Evolutionary conservation across 1,140 invertebrate species (phyloP), one percentile per base, ranked within the genome.

Genomic region (Magallana gigas): DNA sequence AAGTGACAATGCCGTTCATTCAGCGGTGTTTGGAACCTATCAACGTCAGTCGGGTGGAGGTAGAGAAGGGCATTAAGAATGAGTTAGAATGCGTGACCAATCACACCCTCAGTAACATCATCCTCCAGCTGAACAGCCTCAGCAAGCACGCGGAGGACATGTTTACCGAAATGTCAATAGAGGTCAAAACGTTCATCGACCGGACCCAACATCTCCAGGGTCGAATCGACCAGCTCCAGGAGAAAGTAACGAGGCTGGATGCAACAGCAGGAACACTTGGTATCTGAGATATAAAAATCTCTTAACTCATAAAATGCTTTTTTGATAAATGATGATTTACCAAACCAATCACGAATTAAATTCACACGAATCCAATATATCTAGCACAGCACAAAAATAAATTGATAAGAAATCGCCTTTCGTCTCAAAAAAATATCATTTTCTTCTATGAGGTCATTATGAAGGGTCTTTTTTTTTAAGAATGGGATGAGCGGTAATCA

Each of bases 81-180:
- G 99, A 99, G 94, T 95, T 99, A 36, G 99, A 99, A 95, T 98
- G 98, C 87, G 98, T 98, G 82, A 99, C 98, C 18, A 99, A 99
- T 95, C 98, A 98, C 86, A 98, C 98, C 0, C 96, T 99, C 58
- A 97, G 98, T 56, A 99, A 99, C 94, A 97, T 98, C 14, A 98
- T 98, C 88, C 95, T 98, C 86, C 96, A 96, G 90, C 95, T 99
- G 80, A 99, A 98, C 62, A 98, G 98, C 58, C 94, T 99, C 56
- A 99, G 98, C 83, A 97, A 97, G 93, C 98, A 99, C 96, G 98
- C 98, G 4, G 98, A 99, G 95, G 98, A 99, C 95, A 96, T 99
- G 91, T 99, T 99, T 94, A 97, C 97, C 1, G 98, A 99, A 94
- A 95, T 99, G 85, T 97, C 97, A 56, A 96, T 97, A 23, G 98